phyloP scores from a whole-genome alignment of 2,888 invertebrate genomes.

The Malthinus flaveolus region DNA sequence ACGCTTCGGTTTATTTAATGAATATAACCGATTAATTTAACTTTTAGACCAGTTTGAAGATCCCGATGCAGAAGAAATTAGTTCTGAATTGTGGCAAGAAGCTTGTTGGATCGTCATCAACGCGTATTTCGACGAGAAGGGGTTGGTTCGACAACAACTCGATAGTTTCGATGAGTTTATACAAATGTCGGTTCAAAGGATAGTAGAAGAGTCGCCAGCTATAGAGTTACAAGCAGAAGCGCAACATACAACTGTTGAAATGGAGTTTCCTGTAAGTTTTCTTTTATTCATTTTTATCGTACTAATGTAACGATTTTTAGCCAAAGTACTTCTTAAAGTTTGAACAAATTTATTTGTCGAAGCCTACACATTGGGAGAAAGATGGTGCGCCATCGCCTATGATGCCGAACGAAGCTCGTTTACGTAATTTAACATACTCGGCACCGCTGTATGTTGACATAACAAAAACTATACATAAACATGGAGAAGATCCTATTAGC shows the following conservation, averaged over 20 bases:
- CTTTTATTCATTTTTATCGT: not conserved
- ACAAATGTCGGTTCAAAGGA: constrained; percentile 99
- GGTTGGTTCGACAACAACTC: constrained; percentile 96
- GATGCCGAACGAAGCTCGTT: constrained; percentile 99
- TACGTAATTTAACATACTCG: constrained; percentile 96
- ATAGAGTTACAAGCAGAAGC: constrained; percentile 98
- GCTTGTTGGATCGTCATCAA: constrained; percentile 99
- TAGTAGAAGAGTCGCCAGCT: constrained; percentile 98
- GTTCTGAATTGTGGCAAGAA: constrained; percentile 98
- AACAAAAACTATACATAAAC: constrained; percentile 91
- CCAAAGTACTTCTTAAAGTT: constrained; percentile 93
- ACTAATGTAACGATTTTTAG: constrained; percentile 44
- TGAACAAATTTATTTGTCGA: constrained; percentile 98
- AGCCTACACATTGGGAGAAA: constrained; percentile 99
- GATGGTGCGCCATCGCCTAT: constrained; percentile 99
- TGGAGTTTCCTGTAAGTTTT: constrained; percentile 74
- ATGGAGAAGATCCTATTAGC: constrained; percentile 86
- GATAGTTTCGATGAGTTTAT: constrained; percentile 99
- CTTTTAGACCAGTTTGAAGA: constrained; percentile 67
- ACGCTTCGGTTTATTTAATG: constrained; percentile 7
- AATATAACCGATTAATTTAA: not conserved
- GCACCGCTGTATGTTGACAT: constrained; percentile 99
- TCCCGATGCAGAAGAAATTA: constrained; percentile 93
- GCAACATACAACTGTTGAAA: constrained; percentile 92
- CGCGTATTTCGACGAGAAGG: constrained; percentile 99